Conservation (phyloP, 2,888 invertebrate species). For the Ichneumoninae sp. region DNA sequence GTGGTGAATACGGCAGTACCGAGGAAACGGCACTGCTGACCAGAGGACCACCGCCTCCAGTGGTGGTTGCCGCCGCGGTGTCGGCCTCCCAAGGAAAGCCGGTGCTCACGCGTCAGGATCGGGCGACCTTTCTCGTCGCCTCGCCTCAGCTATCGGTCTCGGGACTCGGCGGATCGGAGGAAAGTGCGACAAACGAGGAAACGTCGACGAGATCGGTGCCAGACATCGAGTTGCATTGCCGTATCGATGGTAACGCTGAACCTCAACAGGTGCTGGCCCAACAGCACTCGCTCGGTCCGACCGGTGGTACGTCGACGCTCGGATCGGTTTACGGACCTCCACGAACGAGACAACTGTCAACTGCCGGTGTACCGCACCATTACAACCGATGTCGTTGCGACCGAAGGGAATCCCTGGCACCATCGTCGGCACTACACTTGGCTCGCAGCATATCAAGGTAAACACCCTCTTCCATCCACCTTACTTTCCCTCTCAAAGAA, state of each 20-base stretch:
- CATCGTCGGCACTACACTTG: slow-evolving; percentile 90
- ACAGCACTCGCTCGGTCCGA: slow-evolving; percentile 69
- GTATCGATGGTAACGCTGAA: slow-evolving; percentile 85
- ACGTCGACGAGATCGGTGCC: slow-evolving; percentile 91
- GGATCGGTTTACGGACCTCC: slow-evolving; percentile 66
- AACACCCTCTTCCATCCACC: slow-evolving; percentile 14
- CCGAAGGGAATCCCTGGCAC: slow-evolving; percentile 92
- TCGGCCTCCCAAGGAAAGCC: slow-evolving; percentile 87
- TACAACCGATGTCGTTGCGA: slow-evolving; percentile 88
- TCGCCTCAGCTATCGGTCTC: slow-evolving; percentile 89
- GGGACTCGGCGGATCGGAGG: slow-evolving; percentile 91
- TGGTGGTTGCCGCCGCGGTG: slow-evolving; percentile 80
- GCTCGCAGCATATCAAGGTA: slow-evolving; percentile 92
- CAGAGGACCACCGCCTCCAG: slow-evolving; percentile 86
- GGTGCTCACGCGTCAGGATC: slow-evolving; percentile 93
- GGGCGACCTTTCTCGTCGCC: slow-evolving; percentile 91
- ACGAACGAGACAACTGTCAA: slow-evolving; percentile 71
- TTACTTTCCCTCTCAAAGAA: not conserved
- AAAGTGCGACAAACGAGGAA: slow-evolving; percentile 89
- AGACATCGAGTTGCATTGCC: slow-evolving; percentile 92
- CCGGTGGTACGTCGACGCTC: slow-evolving; percentile 60
- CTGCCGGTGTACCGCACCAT: slow-evolving; percentile 81
- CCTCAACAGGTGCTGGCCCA: slow-evolving; percentile 74
- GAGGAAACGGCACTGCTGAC: slow-evolving; percentile 93
- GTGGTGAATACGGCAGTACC: slow-evolving; percentile 86